A percentile compares a stretch with the other conserved stretches of the same genome.
phyloP scores from a whole-genome alignment of 2,113 vertebrate genomes.

The Henicopernis longicauda region DNA sequence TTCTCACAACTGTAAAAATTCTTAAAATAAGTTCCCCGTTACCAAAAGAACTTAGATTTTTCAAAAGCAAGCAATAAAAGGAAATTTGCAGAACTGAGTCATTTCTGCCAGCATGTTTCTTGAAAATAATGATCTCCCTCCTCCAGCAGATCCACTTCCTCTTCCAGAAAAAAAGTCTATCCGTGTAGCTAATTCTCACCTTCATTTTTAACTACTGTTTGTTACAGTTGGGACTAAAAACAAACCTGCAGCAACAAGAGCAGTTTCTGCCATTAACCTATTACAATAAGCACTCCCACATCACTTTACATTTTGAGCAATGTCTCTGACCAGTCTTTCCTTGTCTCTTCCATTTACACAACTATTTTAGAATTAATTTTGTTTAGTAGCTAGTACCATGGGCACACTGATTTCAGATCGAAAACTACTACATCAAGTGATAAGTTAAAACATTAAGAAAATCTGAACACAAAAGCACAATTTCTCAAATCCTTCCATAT shows the following conservation, averaged over 20 bases:
- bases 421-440: neutral
- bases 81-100: neutral
- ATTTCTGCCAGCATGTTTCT: neutral
- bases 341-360: neutral
- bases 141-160: neutral
- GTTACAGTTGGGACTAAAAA: neutral
- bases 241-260: neutral
- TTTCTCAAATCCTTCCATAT: neutral
- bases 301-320: neutral
- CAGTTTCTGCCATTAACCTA: neutral
- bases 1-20: constrained; percentile 20
- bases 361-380: neutral
- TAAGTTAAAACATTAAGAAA: neutral
- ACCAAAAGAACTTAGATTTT: neutral
- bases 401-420: neutral
- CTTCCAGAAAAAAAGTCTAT: neutral
- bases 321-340: neutral
- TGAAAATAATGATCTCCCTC: neutral
- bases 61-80: neutral
- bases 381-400: neutral
- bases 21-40: neutral
- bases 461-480: neutral
- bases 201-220: neutral
- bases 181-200: neutral
- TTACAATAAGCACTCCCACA: neutral